These are phyloP conservation scores for Podiceps cristatus DNA, from an alignment of 2,113 vertebrate genomes.

Conservation along the genomic window DNA sequence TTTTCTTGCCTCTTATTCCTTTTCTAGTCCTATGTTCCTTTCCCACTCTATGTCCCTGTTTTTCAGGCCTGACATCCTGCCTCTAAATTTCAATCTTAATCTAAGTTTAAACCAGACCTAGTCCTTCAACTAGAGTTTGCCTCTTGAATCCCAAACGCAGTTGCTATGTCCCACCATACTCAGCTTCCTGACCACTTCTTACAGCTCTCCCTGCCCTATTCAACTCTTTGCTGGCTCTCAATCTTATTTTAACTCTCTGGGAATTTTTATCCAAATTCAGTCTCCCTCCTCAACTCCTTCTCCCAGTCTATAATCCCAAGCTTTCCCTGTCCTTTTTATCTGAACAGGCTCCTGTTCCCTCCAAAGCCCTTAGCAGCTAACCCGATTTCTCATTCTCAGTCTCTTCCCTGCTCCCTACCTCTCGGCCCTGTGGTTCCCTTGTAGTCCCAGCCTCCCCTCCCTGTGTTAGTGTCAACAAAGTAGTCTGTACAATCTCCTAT, in stretches of 20 bases:
- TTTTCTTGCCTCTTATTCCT: not conserved
- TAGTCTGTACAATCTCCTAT: not conserved
- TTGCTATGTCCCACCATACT: not conserved
- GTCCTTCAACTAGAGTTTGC: not conserved
- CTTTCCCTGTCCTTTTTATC: not conserved
- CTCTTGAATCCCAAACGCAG: not conserved
- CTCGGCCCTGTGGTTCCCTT: not conserved
- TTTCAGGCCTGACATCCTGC: not conserved
- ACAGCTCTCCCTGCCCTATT: not conserved
- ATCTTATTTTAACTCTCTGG: not conserved
- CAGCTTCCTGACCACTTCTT: not conserved
- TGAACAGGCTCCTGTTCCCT: not conserved
- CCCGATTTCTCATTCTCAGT: not conserved
- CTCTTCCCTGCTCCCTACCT: not conserved
- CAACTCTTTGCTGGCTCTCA: not conserved
- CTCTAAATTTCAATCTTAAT: not conserved
- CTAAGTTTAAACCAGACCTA: not conserved
- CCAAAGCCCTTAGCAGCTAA: not conserved
- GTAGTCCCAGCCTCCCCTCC: not conserved
- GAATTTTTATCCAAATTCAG: not conserved
- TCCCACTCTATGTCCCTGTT: not conserved
- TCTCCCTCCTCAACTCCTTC: not conserved
- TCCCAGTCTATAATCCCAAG: not conserved
- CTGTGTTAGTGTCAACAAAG: not conserved
- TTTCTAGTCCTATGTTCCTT: not conserved